Conservation (phyloP, 1,140 invertebrate species). For the Lasaia peninsularis region DNA sequence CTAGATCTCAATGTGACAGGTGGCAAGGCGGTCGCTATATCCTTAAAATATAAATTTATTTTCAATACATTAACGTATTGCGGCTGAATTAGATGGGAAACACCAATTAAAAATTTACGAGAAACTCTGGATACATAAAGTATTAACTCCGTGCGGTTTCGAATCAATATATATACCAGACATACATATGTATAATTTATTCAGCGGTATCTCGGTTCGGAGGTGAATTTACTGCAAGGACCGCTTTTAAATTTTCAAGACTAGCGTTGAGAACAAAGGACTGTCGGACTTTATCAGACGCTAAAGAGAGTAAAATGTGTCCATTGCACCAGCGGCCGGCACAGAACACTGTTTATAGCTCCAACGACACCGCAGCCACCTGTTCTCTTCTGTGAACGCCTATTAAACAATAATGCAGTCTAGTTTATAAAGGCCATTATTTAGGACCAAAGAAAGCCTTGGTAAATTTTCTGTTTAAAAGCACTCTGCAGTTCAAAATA, state of each 20-base stretch:
- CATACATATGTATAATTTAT: slow-evolving; percentile 46
- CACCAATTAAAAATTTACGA: background rate
- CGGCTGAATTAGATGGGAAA: background rate
- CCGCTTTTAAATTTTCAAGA: slow-evolving; percentile 61
- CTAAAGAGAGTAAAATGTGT: slow-evolving; percentile 64
- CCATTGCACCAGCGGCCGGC: slow-evolving; percentile 45
- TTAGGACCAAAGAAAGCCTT: background rate
- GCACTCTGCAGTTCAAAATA: background rate
- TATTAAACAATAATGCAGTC: slow-evolving; percentile 23
- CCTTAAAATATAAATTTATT: no score
- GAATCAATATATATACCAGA: slow-evolving; percentile 17
- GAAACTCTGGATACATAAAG: slow-evolving; percentile 18
- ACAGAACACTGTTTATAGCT: slow-evolving; percentile 44
- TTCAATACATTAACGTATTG: background rate
- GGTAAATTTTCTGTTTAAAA: background rate
- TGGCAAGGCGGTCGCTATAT: no score
- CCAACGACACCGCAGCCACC: slow-evolving; percentile 41
- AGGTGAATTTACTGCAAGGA: slow-evolving; percentile 51
- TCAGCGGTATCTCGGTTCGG: slow-evolving; percentile 43
- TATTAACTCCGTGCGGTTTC: slow-evolving; percentile 13
- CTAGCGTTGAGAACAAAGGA: slow-evolving; percentile 53
- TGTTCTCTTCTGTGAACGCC: slow-evolving; percentile 30
- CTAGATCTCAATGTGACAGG: no score
- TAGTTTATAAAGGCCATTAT: slow-evolving; percentile 17
- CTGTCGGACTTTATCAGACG: slow-evolving; percentile 48